These are phyloP conservation scores for Athetis lepigone DNA, from an alignment of 2,888 invertebrate species.

Conservation along the genomic window DNA sequence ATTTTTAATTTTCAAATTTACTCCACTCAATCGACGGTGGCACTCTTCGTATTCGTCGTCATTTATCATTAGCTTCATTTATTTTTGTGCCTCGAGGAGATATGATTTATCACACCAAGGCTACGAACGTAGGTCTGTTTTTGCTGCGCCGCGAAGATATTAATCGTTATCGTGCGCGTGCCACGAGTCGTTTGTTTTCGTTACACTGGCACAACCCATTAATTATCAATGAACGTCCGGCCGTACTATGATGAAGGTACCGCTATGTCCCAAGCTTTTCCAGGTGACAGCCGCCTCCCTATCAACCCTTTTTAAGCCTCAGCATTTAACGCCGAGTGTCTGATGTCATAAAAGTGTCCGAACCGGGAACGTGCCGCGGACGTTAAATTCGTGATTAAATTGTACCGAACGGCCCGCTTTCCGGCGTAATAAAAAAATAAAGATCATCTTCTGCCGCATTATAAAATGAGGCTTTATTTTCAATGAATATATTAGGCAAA, in stretches of 20 bases:
- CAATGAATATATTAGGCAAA: slow-evolving; percentile 69
- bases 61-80: slow-evolving; percentile 90
- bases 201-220: slow-evolving; percentile 88
- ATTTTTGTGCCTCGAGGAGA: slow-evolving; percentile 89
- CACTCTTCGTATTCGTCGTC: slow-evolving; percentile 82
- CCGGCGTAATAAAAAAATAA: slow-evolving; percentile 79
- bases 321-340: slow-evolving; percentile 88
- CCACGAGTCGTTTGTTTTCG: slow-evolving; percentile 89
- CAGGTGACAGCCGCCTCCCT: slow-evolving; percentile 88
- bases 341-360: slow-evolving; percentile 90
- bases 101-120: slow-evolving; percentile 89
- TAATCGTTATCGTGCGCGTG: slow-evolving; percentile 89
- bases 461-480: slow-evolving; percentile 68
- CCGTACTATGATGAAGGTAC: slow-evolving; percentile 87
- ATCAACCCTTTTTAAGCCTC: slow-evolving; percentile 90
- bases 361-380: slow-evolving; percentile 86
- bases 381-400: slow-evolving; percentile 87
- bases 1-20: slow-evolving; percentile 82
- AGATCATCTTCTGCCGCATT: slow-evolving; percentile 74
- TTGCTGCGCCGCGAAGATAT: slow-evolving; percentile 88
- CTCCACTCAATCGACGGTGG: slow-evolving; percentile 80
- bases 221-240: slow-evolving; percentile 90
- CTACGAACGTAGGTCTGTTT: slow-evolving; percentile 88
- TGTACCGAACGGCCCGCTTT: slow-evolving; percentile 79
- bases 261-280: slow-evolving; percentile 84